These are phyloP conservation scores for Helicorthomorpha holstii DNA, from an alignment of 1,140 invertebrate genomes.

Conservation along the genomic window DNA sequence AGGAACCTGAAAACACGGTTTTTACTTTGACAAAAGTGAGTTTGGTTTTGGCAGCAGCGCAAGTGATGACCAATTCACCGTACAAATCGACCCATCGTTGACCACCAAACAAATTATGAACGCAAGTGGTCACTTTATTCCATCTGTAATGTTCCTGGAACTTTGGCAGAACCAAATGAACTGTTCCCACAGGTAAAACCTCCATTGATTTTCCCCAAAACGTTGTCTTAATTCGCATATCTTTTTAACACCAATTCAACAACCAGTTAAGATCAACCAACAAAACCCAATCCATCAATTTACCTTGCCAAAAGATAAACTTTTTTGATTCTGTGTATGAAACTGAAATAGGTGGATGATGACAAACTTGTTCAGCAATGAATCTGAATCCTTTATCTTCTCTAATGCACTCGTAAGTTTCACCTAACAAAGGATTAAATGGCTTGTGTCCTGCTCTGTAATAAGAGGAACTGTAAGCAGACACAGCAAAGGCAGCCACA, in stretches of 20 bases:
- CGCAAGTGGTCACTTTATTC: slow-evolving; percentile 78
- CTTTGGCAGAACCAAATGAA: slow-evolving; percentile 30
- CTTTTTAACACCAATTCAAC: slow-evolving; percentile 24
- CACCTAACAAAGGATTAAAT: slow-evolving; percentile 70
- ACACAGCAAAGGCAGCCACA: slow-evolving; percentile 66
- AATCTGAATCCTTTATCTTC: slow-evolving; percentile 63
- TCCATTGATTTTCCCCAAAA: slow-evolving; percentile 87
- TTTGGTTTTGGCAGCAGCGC: slow-evolving; percentile 43
- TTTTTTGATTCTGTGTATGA: slow-evolving; percentile 56
- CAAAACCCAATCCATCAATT: slow-evolving; percentile 5
- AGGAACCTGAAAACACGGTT: too few relatives aligned
- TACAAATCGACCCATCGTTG: slow-evolving; percentile 74
- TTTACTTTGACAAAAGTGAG: slow-evolving; percentile 64
- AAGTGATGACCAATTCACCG: slow-evolving; percentile 54
- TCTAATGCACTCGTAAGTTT: slow-evolving; percentile 63
- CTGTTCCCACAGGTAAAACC: slow-evolving; percentile 50
- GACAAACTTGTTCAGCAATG: slow-evolving; percentile 56
- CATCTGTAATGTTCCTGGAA: slow-evolving; percentile 48
- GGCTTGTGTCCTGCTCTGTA: slow-evolving; percentile 67
- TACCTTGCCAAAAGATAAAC: slow-evolving; percentile 61
- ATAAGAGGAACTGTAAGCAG: slow-evolving; percentile 56
- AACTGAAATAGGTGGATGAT: slow-evolving; percentile 69
- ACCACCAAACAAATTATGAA: slow-evolving; percentile 65
- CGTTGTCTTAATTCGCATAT: slow-evolving; percentile 62
- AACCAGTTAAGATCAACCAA: neutral